A percentile compares a stretch with the other conserved stretches of the same genome.
These are phyloP conservation scores for Chironomus tentans DNA, from an alignment of 2,888 invertebrate species.

Conservation along the genomic window DNA sequence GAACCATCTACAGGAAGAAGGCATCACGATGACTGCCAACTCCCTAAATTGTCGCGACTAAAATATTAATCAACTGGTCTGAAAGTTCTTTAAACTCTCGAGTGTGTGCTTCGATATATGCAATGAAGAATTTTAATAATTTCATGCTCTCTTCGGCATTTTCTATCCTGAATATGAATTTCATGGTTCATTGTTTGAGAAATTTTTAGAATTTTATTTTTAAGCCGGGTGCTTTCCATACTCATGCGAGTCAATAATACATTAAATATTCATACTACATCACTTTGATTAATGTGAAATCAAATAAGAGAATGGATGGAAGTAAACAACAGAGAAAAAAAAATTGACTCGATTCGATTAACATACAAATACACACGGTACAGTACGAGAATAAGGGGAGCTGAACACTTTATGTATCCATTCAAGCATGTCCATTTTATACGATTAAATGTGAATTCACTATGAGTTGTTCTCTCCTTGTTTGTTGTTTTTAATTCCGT, in stretches of 20 bases:
- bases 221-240: neutral
- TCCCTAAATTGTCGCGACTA: neutral
- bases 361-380: neutral
- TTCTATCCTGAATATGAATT: neutral
- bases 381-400: neutral
- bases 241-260: neutral
- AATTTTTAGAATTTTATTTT: neutral
- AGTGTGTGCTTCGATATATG: neutral
- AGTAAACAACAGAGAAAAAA: too few species aligned
- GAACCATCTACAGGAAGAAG: neutral
- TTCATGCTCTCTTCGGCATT: neutral
- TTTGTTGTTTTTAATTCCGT: neutral
- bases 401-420: neutral
- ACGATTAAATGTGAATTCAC: neutral
- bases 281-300: neutral
- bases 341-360: too few species aligned
- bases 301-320: too few species aligned
- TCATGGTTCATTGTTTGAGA: neutral
- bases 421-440: slow-evolving; percentile 2
- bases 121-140: slow-evolving; percentile 3
- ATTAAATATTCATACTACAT: slow-evolving; percentile 1
- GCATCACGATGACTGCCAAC: neutral
- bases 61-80: neutral
- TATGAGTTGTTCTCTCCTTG: too few species aligned
- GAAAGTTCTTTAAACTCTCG: too few species aligned